Conservation (phyloP, 2,797 vertebrate genomes). For the Thalassophryne amazonica region DNA sequence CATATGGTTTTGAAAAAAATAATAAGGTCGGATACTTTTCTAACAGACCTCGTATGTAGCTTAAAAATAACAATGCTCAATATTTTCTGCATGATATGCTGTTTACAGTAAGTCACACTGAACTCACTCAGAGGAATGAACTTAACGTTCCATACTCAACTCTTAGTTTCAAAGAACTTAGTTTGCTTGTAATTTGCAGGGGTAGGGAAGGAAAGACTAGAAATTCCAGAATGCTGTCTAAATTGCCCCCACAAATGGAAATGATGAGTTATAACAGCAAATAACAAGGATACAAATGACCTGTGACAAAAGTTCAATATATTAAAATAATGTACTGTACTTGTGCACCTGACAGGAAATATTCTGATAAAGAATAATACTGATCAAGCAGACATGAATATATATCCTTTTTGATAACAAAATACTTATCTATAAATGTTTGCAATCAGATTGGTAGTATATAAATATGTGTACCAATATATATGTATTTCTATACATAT, state of each 20-base stretch:
- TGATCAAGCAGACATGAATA: conserved; percentile 65
- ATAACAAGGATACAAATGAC: conserved; percentile 35
- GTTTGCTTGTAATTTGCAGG: conserved; percentile 15
- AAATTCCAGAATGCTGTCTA: conserved; percentile 20
- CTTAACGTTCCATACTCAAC: too few relatives aligned
- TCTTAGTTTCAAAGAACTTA: conserved; percentile 24
- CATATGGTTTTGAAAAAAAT: too few relatives aligned
- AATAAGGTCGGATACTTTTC: too few relatives aligned
- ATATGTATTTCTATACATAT: conserved; percentile 72
- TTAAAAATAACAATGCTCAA: conserved; percentile 62
- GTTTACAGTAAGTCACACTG: conserved; percentile 37
- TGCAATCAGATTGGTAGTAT: conserved; percentile 69
- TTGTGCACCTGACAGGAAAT: conserved; percentile 64
- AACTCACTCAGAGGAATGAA: conserved; percentile 26
- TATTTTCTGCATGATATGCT: conserved; percentile 53
- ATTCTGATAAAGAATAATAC: conserved; percentile 73
- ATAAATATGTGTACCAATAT: conserved; percentile 77
- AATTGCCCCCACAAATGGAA: conserved; percentile 23
- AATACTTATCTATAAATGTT: conserved; percentile 80
- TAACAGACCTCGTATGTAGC: too few relatives aligned
- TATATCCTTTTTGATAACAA: conserved; percentile 63
- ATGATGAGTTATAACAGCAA: conserved; percentile 37
- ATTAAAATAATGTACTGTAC: conserved; percentile 47
- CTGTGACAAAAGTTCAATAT: too few relatives aligned
- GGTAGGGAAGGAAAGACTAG: conserved; percentile 16